phyloP scores from a whole-genome alignment of 2,113 vertebrate genomes.

The Clarias gariepinus region DNA sequence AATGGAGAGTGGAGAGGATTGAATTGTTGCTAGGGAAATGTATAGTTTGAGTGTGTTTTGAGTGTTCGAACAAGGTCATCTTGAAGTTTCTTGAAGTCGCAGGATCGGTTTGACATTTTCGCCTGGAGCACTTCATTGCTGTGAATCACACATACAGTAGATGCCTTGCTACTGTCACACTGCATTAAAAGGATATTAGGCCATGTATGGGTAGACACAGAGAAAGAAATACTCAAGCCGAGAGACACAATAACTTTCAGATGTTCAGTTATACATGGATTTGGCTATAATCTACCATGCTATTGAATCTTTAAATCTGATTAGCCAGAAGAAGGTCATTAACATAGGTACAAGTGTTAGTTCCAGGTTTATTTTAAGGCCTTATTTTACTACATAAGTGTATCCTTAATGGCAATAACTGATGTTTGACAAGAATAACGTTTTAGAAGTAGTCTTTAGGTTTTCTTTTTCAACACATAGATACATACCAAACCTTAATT shows the following conservation, averaged over 20 bases:
- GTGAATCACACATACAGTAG: slow-evolving; percentile 26
- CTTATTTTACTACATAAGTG: not conserved
- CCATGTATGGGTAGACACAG: not conserved
- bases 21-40: slow-evolving; percentile 11
- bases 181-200: slow-evolving; percentile 6
- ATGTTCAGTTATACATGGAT: not conserved
- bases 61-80: slow-evolving; percentile 27
- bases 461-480: not conserved
- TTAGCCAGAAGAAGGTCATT: not conserved
- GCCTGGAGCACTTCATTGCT: slow-evolving; percentile 18
- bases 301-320: not conserved
- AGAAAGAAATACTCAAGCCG: not conserved
- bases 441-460: not conserved
- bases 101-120: slow-evolving; percentile 18
- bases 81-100: slow-evolving; percentile 20
- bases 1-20: slow-evolving; percentile 18
- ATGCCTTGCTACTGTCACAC: slow-evolving; percentile 17
- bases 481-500: not conserved
- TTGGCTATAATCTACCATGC: not conserved
- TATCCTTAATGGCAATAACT: not conserved
- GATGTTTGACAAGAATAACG: not conserved
- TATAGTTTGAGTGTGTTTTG: not conserved
- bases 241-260: not conserved
- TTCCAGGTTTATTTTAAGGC: not conserved
- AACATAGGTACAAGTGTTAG: not conserved